Evolutionary conservation across 1,140 invertebrate genomes (phyloP).

Genomic region (Magallana gigas): DNA sequence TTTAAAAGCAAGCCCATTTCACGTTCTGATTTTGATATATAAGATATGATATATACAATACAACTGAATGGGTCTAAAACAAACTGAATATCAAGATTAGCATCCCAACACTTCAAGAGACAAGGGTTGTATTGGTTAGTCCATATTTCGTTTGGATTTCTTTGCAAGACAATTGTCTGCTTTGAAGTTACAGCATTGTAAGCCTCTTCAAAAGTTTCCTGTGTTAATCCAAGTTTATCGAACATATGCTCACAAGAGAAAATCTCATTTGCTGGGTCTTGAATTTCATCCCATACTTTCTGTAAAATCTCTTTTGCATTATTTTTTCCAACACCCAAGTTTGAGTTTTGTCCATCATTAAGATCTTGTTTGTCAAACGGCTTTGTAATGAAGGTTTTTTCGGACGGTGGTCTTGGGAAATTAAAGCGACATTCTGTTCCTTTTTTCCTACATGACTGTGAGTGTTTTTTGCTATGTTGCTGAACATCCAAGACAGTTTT

Average conservation of each 20-base stretch:
- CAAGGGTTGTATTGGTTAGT: background rate
- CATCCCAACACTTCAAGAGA: slow-evolving; percentile 42
- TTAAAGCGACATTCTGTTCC: too few relatives aligned
- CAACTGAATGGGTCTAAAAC: slow-evolving; percentile 49
- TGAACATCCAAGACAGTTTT: slow-evolving; percentile 30
- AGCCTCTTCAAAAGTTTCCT: slow-evolving; percentile 38
- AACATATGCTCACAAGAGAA: background rate
- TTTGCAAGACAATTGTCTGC: background rate
- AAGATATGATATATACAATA: slow-evolving; percentile 6
- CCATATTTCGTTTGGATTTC: too few relatives aligned
- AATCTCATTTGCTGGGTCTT: background rate
- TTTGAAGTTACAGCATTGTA: slow-evolving; percentile 36
- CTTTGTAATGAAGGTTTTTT: too few relatives aligned
- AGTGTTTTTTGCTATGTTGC: slow-evolving; percentile 46
- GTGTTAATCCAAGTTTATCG: slow-evolving; percentile 5
- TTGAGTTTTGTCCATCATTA: background rate
- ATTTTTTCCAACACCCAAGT: background rate
- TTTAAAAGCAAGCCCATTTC: slow-evolving; percentile 27
- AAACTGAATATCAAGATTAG: slow-evolving; percentile 35
- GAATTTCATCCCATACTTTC: slow-evolving; percentile 18
- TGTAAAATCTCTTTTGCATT: slow-evolving; percentile 39
- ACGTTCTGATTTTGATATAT: slow-evolving; percentile 53
- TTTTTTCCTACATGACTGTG: background rate
- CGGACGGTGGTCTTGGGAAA: too few relatives aligned
- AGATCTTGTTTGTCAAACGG: background rate